phyloP scores from a whole-genome alignment of 1,140 invertebrate genomes.

The Meloidogyne floridensis region DNA sequence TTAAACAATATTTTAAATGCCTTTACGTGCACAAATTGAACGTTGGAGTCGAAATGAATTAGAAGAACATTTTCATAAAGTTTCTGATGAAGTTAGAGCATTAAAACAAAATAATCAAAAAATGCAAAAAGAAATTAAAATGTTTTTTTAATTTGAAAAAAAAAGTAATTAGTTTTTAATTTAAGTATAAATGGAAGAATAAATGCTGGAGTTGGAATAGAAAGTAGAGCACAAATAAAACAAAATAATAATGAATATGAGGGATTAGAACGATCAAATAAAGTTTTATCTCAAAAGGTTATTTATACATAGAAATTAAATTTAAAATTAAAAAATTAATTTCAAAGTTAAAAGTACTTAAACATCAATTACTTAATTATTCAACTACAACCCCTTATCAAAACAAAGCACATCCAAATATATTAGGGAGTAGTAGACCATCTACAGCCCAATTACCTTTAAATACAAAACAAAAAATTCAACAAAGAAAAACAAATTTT shows the following conservation, averaged over 20 bases:
- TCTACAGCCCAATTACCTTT: background rate
- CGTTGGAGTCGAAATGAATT: constrained; percentile 38
- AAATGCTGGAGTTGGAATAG: background rate
- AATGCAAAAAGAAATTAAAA: constrained; percentile 42
- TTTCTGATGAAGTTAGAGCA: constrained; percentile 21
- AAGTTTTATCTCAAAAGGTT: constrained; percentile 31
- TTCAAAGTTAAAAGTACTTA: constrained; percentile 29
- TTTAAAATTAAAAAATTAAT: background rate
- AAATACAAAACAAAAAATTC: background rate
- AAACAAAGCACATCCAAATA: background rate
- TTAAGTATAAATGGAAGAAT: constrained; percentile 25
- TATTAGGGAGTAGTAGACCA: background rate
- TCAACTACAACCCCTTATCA: background rate
- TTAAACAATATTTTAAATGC: constrained; percentile 19
- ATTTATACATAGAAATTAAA: background rate
- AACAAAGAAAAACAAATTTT: background rate
- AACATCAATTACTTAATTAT: constrained; percentile 31
- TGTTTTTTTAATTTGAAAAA: constrained; percentile 1
- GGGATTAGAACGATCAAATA: constrained; percentile 21
- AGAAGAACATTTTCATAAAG: constrained; percentile 43
- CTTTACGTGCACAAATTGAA: constrained; percentile 32
- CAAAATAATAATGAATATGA: constrained; percentile 21
- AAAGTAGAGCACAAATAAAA: background rate
- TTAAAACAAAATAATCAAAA: constrained; percentile 33
- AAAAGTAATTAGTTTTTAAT: background rate